A percentile compares a stretch with the other conserved stretches of the same genome.
Conservation (phyloP, 2,888 invertebrate genomes). For the Orthosia gothica region DNA sequence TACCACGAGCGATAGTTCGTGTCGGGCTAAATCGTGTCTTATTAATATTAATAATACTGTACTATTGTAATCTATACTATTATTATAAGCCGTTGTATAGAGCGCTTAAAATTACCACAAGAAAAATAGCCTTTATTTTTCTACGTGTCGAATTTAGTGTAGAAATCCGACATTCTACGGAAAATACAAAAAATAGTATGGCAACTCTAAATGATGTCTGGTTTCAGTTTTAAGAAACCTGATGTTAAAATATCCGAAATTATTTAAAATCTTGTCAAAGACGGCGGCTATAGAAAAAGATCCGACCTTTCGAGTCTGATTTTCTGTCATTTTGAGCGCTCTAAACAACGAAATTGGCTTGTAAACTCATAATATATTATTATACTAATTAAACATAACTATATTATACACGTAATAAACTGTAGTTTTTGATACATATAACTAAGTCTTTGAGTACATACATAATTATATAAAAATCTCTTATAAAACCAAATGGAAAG, state of each 20-base stretch:
- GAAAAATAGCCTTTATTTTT: slow-evolving; percentile 21
- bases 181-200: slow-evolving; percentile 20
- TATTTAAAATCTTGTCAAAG: neutral
- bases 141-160: slow-evolving; percentile 50
- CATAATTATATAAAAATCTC: slow-evolving; percentile 64
- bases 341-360: slow-evolving; percentile 45
- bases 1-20: slow-evolving; percentile 60
- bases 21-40: slow-evolving; percentile 81
- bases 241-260: slow-evolving; percentile 2
- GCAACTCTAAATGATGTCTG: slow-evolving; percentile 6
- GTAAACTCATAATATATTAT: slow-evolving; percentile 57
- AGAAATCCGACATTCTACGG: slow-evolving; percentile 52
- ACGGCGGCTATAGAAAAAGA: neutral
- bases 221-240: slow-evolving; percentile 62
- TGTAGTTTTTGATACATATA: slow-evolving; percentile 72
- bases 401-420: slow-evolving; percentile 50
- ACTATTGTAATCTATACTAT: slow-evolving; percentile 58
- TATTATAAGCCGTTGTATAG: slow-evolving; percentile 36
- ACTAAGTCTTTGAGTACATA: slow-evolving; percentile 57
- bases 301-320: neutral
- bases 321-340: slow-evolving; percentile 33
- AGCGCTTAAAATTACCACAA: slow-evolving; percentile 38
- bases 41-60: slow-evolving; percentile 73
- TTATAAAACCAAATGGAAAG: slow-evolving; percentile 65
- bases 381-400: slow-evolving; percentile 59